Evolutionary conservation across 2,797 vertebrate genomes (phyloP).

Genomic region (Psittacula derbiana): DNA sequence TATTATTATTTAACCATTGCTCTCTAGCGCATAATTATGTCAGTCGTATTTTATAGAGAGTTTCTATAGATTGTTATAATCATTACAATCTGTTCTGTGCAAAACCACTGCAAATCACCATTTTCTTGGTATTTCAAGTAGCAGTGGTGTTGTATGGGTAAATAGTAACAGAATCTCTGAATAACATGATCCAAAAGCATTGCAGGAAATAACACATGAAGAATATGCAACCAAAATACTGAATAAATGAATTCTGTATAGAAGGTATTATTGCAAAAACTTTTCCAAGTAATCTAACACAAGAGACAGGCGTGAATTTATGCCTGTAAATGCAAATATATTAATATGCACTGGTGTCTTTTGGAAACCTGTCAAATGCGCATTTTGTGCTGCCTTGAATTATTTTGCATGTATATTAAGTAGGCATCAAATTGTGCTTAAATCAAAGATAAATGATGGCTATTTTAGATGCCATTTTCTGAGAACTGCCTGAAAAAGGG

Average conservation of each 20-base stretch:
- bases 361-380: constrained; percentile 19
- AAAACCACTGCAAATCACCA: background rate
- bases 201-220: background rate
- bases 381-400: constrained; percentile 20
- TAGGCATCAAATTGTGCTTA: constrained; percentile 44
- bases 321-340: constrained; percentile 1
- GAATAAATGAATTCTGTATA: background rate
- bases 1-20: constrained; percentile 57
- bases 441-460: constrained; percentile 21
- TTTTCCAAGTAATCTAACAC: background rate
- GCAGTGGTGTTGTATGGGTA: background rate
- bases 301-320: background rate
- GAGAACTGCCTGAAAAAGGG: constrained; percentile 9
- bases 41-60: constrained; percentile 4
- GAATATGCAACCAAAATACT: background rate
- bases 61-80: constrained; percentile 5
- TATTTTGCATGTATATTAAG: constrained; percentile 35
- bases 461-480: constrained; percentile 7
- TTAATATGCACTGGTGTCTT: background rate
- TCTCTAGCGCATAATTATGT: constrained; percentile 19
- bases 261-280: background rate
- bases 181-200: background rate
- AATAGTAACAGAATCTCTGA: background rate
- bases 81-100: background rate
- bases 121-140: background rate